phyloP scores from a whole-genome alignment of 1,140 invertebrate species.

The Aporrectodea caliginosa region DNA sequence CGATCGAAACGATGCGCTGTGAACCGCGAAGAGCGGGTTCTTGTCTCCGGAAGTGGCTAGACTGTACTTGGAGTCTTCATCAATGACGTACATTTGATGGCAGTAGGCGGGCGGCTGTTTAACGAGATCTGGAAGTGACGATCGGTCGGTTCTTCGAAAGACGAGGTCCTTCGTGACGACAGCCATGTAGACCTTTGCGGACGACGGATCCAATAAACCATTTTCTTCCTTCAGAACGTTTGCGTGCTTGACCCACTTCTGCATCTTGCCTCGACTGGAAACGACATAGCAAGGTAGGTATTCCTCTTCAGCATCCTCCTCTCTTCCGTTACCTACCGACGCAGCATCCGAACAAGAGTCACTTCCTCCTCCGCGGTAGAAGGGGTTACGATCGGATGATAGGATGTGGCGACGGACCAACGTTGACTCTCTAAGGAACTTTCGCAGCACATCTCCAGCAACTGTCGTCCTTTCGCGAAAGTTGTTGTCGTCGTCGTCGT shows the following conservation, averaged over 20 bases:
- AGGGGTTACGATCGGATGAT: neutral
- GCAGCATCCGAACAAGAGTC: no score
- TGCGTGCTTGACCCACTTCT: constrained; percentile 14
- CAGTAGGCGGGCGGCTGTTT: constrained; percentile 9
- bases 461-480: neutral
- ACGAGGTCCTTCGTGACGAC: constrained; percentile 5
- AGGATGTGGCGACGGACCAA: neutral
- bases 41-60: neutral
- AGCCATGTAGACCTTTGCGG: constrained; percentile 13
- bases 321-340: neutral
- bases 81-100: neutral
- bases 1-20: neutral
- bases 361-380: neutral
- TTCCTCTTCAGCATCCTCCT: neutral
- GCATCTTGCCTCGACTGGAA: neutral
- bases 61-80: neutral
- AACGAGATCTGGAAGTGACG: constrained; percentile 5
- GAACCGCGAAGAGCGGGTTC: neutral
- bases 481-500: neutral
- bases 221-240: constrained; percentile 1
- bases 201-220: no score
- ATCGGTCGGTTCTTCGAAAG: neutral
- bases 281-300: constrained; percentile 9
- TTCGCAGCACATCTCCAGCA: neutral
- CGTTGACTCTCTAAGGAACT: neutral